Evolutionary conservation across 2,888 invertebrate genomes (phyloP).

Genomic region (Epicampocera succincta): DNA sequence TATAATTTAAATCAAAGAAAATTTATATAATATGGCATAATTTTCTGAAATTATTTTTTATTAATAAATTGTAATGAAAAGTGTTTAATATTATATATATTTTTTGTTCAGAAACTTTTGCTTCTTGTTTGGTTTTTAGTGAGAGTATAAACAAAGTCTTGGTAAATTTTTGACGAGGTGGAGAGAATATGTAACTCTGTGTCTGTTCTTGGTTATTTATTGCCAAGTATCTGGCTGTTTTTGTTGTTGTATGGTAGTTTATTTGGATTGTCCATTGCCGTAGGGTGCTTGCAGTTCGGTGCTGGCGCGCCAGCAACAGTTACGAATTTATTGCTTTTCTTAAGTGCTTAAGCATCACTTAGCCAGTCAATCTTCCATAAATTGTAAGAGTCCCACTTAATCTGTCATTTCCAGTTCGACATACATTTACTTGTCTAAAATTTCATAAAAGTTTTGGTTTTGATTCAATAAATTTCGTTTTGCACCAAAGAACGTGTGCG

Average conservation of each 20-base stretch:
- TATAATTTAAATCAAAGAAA: too few relatives aligned
- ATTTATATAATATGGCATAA: too few relatives aligned
- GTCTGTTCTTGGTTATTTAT: too few relatives aligned
- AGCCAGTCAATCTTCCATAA: conserved; percentile 54
- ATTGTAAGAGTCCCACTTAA: conserved; percentile 65
- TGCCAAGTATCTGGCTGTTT: too few relatives aligned
- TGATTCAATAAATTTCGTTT: conserved; percentile 21
- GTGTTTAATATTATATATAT: too few relatives aligned
- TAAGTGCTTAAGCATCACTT: conserved; percentile 35
- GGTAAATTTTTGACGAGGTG: too few relatives aligned
- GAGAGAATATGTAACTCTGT: too few relatives aligned
- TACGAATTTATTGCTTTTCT: conserved; percentile 1
- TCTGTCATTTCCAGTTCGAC: conserved; percentile 57
- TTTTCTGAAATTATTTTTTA: too few relatives aligned
- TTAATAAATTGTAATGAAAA: too few relatives aligned
- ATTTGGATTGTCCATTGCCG: not conserved
- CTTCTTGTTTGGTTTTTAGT: too few relatives aligned
- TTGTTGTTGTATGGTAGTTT: not conserved
- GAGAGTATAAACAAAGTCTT: too few relatives aligned
- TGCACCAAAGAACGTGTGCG: conserved; percentile 34
- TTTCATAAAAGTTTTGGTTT: not conserved
- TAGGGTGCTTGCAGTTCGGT: conserved; percentile 14
- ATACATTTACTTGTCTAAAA: conserved; percentile 13
- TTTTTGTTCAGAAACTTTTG: too few relatives aligned
- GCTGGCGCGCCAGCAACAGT: not conserved